These are phyloP conservation scores for Spilosoma lubricipeda DNA, from an alignment of 2,888 invertebrate species.

Conservation along the genomic window DNA sequence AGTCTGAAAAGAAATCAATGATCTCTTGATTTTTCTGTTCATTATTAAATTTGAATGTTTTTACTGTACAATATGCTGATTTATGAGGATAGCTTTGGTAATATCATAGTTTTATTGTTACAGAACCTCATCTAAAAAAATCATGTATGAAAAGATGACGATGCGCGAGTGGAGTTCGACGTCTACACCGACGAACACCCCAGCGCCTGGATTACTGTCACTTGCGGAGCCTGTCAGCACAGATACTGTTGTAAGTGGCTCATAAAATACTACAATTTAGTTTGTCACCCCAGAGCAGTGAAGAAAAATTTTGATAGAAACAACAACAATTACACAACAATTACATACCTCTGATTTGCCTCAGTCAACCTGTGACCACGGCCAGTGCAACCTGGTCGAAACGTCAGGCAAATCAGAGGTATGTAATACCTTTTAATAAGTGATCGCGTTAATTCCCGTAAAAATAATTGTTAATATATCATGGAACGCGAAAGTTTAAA, in stretches of 20 bases:
- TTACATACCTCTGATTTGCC: too few species aligned
- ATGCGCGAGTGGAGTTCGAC: constrained; percentile 82
- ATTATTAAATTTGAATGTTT: background rate
- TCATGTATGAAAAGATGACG: constrained; percentile 85
- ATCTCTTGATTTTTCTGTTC: background rate
- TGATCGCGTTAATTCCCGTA: too few species aligned
- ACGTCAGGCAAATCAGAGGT: too few species aligned
- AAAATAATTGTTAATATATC: too few species aligned
- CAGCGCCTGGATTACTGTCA: constrained; percentile 80
- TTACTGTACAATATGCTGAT: background rate
- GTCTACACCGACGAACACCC: constrained; percentile 73
- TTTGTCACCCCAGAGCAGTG: background rate
- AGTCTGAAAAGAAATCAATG: too few species aligned
- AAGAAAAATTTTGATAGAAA: background rate
- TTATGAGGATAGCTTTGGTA: background rate
- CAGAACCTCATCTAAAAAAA: constrained; percentile 84
- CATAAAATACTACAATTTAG: background rate
- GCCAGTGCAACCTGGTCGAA: too few species aligned
- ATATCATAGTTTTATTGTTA: constrained; percentile 25
- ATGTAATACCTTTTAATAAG: too few species aligned
- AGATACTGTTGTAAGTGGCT: constrained; percentile 69
- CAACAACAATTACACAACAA: too few species aligned
- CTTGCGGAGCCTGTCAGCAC: constrained; percentile 74
- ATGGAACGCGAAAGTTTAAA: too few species aligned
- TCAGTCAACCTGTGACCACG: too few species aligned